Base-by-base conservation (phyloP, 2,113 vertebrate species). In the Vimba vimba region DNA sequence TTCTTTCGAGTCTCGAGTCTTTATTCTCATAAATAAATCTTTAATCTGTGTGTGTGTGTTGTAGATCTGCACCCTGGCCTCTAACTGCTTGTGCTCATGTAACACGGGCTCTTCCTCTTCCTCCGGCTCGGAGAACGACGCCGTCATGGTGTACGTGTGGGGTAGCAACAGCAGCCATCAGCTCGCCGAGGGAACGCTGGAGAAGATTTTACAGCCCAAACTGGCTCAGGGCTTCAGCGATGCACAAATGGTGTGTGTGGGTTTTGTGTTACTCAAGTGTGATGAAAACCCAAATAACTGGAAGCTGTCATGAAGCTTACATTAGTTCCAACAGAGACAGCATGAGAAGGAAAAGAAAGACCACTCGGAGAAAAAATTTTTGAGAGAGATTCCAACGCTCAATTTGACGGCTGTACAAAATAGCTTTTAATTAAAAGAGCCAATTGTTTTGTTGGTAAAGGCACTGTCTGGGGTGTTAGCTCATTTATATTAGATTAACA, bases 111-210 rank as follows among this genome's bases (percentile, higher is more conserved):
- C 90, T 21, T 89, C 77, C 23, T 36, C 90, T n/a, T 84, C 92
- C 36, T 83, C 93, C 1, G 91, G 91, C 33, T 60, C 83, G 19
- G 93, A 95, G 79, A 90, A 79, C 6, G 94, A 96, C 36, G 81
- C 90, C 0, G 92, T 95, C 60, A 89, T 94, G 91, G 95, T 96
- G 86, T 95, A 95, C 45, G 95, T 96, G 74, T 96, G 95, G 95
- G 95, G 95, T 80, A 96, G 95, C 91, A 96, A 96, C 93, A 96
- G 95, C 91, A 96, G 95, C 85, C 95, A 96, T 91, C 95, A 96
- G 89, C 92, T 96, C 83, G 95, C 95, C 23, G 95, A 96, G 86
- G 95, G 95, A 86, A 95, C 95, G 0, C 92, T 95, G 89, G 95
- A 96, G 92, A 96, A 96, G 93, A 96, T 96, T 83, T 90, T 96